These are phyloP conservation scores for Argyrosomus japonicus DNA, from an alignment of 2,113 vertebrate species.

Conservation along the genomic window DNA sequence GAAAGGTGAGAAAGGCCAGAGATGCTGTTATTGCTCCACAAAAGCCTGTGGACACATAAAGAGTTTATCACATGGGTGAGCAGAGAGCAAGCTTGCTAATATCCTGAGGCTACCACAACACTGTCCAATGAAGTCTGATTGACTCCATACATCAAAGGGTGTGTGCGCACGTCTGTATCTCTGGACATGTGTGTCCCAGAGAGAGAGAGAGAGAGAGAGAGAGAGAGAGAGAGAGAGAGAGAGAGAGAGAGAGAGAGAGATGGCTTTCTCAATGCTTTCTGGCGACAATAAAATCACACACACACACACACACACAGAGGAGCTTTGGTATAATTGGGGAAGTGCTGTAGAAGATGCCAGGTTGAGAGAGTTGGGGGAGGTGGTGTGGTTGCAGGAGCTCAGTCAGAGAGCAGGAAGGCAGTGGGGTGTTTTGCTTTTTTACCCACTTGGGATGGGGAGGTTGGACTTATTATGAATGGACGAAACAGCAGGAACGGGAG, in stretches of 20 bases:
- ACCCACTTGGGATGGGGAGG: slow-evolving; percentile 18
- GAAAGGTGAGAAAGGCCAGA: slow-evolving; percentile 39
- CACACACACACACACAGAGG: slow-evolving; percentile 12
- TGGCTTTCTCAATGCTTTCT: slow-evolving; percentile 5
- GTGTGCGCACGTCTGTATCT: background rate
- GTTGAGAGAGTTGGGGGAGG: slow-evolving; percentile 22
- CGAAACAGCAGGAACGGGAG: slow-evolving; percentile 61
- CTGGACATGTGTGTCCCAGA: background rate
- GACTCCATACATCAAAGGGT: slow-evolving; percentile 76
- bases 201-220: background rate
- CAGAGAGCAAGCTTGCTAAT: slow-evolving; percentile 59
- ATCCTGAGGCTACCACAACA: slow-evolving; percentile 60
- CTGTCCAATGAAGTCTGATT: slow-evolving; percentile 70
- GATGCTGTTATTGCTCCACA: slow-evolving; percentile 63
- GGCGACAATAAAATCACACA: slow-evolving; percentile 45
- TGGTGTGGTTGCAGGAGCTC: slow-evolving; percentile 38
- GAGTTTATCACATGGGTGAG: slow-evolving; percentile 67
- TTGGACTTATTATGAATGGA: slow-evolving; percentile 54
- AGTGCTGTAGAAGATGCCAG: slow-evolving; percentile 38
- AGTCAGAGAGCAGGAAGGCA: slow-evolving; percentile 60
- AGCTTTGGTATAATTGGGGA: slow-evolving; percentile 63
- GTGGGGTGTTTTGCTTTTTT: slow-evolving; percentile 53
- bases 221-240: background rate
- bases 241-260: background rate
- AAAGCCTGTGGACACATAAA: slow-evolving; percentile 70